Evolutionary conservation across 1,140 invertebrate genomes (phyloP).

Genomic region (Polypedilum pembai): DNA sequence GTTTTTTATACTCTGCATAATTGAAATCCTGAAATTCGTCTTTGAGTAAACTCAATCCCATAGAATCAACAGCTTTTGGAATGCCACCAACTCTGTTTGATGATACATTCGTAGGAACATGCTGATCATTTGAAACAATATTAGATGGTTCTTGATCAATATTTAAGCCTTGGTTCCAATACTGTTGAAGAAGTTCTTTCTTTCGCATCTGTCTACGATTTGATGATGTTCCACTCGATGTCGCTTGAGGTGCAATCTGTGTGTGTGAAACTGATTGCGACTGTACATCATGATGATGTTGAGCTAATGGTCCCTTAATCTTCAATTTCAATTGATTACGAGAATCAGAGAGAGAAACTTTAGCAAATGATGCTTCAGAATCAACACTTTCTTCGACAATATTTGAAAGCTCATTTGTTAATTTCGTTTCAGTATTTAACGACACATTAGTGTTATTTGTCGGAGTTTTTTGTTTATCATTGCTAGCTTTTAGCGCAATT

Average conservation of each 20-base stretch:
- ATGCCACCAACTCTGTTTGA: slow-evolving; percentile 51
- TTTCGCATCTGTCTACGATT: slow-evolving; percentile 79
- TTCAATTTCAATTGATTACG: slow-evolving; percentile 82
- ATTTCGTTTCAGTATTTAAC: slow-evolving; percentile 23
- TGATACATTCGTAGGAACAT: slow-evolving; percentile 32
- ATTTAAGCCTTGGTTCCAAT: slow-evolving; percentile 80
- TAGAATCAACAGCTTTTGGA: slow-evolving; percentile 77
- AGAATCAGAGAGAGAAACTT: slow-evolving; percentile 63
- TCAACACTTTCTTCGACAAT: slow-evolving; percentile 34
- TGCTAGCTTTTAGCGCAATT: slow-evolving; percentile 52
- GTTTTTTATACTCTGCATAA: slow-evolving; percentile 59
- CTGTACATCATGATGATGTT: slow-evolving; percentile 35
- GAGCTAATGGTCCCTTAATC: slow-evolving; percentile 73
- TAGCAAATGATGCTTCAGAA: slow-evolving; percentile 48
- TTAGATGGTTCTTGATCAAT: slow-evolving; percentile 58
- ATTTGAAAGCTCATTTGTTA: not conserved
- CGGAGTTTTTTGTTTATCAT: slow-evolving; percentile 43
- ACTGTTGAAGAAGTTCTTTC: slow-evolving; percentile 76
- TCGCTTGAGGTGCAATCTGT: not conserved
- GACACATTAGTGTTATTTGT: slow-evolving; percentile 33
- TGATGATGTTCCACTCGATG: slow-evolving; percentile 34
- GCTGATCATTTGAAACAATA: slow-evolving; percentile 38
- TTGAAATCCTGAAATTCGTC: slow-evolving; percentile 68
- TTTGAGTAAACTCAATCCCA: slow-evolving; percentile 72
- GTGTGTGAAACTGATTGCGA: slow-evolving; percentile 32